Evolutionary conservation across 2,888 invertebrate genomes (phyloP), one percentile per base, ranked within the genome.

Genomic region (Drosophila mettleri): DNA sequence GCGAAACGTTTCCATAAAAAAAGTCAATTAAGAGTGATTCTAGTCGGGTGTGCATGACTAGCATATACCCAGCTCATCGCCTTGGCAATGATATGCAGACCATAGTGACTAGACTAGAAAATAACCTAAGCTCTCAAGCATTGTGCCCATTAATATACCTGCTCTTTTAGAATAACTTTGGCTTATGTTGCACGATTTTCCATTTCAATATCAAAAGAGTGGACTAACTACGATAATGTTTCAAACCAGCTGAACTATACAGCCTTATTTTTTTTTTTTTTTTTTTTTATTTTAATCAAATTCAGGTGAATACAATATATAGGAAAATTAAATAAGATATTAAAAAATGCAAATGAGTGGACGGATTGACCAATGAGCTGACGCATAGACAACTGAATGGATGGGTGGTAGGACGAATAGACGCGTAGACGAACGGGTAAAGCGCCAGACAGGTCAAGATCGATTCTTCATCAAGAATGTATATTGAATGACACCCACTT

Each of bases 1-100:
- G 27, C 34, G 14, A 39, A 27, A 29, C 38, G 24, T 61, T 39
- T 49, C 29, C 48, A 36, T 41, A 71, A 71, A 45, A 31, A 46
- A 63, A 64, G 27, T 29, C 46, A 46, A 46, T 46, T 46, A 46
- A 20, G 18, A 20, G 18, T 18, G 43, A 2, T 5, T 27, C 10
- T 27, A 16, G 24, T 27, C 16, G 10, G 10, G 4, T 1, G 10
- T 43, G 24, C 24, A 43, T 16, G 45, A 45, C 16, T 27, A 2
- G 10, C 3, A 12, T 16, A 45, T 27, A 45, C 27, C 45, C 45
- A 27, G 27, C 0, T 24, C 14, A n/a, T 9, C n/a, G 4, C n/a
- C 34, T 3, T 34, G 6, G 7, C 2, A 6, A n/a, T n/a, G 1
- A 24, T 24, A 24, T n/a, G 3, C 34, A 34, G 22, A 6, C 29